phyloP scores from a whole-genome alignment of 2,888 invertebrate genomes.

The Octodonta nipae region DNA sequence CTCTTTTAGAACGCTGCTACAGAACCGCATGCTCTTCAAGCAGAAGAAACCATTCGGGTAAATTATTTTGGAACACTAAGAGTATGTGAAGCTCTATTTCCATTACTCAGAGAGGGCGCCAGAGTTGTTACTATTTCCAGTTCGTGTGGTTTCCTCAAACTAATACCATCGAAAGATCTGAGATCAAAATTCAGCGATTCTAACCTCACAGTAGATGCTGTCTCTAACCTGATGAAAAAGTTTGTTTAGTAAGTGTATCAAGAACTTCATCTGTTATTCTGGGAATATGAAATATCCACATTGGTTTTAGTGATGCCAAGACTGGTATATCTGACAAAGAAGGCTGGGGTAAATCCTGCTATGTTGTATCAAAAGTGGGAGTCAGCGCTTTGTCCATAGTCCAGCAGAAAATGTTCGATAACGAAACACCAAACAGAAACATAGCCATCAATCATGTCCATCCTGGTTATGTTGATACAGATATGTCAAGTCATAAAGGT shows the following conservation, averaged over 20 bases:
- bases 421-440: conserved; percentile 39
- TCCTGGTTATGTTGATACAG: conserved; percentile 63
- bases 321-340: conserved; percentile 16
- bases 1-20: conserved; percentile 37
- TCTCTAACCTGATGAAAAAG: conserved; percentile 49
- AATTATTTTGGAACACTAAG: conserved; percentile 56
- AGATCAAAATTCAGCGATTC: conserved; percentile 43
- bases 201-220: conserved; percentile 43
- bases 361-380: conserved; percentile 61
- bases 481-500: conserved; percentile 60
- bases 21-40: conserved; percentile 53
- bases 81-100: conserved; percentile 56
- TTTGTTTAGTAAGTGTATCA: conserved; percentile 53
- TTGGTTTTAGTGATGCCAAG: conserved; percentile 23
- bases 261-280: too few relatives aligned
- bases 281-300: conserved; percentile 1
- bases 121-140: conserved; percentile 68
- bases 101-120: conserved; percentile 53
- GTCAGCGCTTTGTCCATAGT: conserved; percentile 53
- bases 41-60: conserved; percentile 51
- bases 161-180: conserved; percentile 45
- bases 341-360: conserved; percentile 41
- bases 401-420: conserved; percentile 48
- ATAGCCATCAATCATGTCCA: conserved; percentile 58
- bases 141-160: conserved; percentile 47